A percentile compares a stretch with the other conserved stretches of the same genome.
Evolutionary conservation across 2,797 vertebrate genomes (phyloP).

Genomic region (Gymnodraco acuticeps): DNA sequence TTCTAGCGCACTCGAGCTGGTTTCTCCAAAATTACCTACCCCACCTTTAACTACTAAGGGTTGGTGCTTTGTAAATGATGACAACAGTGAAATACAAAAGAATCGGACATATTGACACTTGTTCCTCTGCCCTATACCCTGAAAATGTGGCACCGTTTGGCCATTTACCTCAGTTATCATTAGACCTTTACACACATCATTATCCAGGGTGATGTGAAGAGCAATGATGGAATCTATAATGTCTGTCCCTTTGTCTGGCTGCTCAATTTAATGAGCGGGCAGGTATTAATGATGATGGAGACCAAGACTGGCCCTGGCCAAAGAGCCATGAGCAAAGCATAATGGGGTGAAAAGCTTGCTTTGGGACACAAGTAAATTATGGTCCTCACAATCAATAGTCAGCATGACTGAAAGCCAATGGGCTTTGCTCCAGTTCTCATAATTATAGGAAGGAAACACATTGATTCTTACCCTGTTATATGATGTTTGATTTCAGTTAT

Average conservation of each 20-base stretch:
- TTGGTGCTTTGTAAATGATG: conserved; percentile 33
- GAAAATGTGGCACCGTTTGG: conserved; percentile 38
- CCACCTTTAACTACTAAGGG: conserved; percentile 1
- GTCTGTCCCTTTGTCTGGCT: conserved; percentile 69
- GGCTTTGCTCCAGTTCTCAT: conserved; percentile 69
- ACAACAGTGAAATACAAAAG: conserved; percentile 45
- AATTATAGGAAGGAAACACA: conserved; percentile 66
- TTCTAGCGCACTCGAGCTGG: too few relatives aligned
- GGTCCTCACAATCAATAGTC: conserved; percentile 76
- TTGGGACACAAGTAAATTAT: conserved; percentile 83
- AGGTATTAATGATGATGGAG: conserved; percentile 85
- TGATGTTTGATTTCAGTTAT: conserved; percentile 67
- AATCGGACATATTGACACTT: conserved; percentile 44
- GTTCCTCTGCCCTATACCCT: conserved; percentile 28
- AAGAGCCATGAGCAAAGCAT: conserved; percentile 64
- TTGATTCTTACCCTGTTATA: conserved; percentile 57
- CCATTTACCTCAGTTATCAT: conserved; percentile 54
- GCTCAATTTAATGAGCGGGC: conserved; percentile 69
- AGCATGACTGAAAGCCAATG: conserved; percentile 77
- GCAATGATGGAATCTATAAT: conserved; percentile 72
- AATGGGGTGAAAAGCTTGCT: conserved; percentile 83
- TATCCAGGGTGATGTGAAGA: conserved; percentile 51
- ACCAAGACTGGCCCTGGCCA: conserved; percentile 62
- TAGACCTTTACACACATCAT: conserved; percentile 70
- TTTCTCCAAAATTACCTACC: too few relatives aligned